These are phyloP conservation scores for Calyptommatus sinebrachiatus DNA, from an alignment of 2,113 vertebrate genomes.

Conservation along the genomic window DNA sequence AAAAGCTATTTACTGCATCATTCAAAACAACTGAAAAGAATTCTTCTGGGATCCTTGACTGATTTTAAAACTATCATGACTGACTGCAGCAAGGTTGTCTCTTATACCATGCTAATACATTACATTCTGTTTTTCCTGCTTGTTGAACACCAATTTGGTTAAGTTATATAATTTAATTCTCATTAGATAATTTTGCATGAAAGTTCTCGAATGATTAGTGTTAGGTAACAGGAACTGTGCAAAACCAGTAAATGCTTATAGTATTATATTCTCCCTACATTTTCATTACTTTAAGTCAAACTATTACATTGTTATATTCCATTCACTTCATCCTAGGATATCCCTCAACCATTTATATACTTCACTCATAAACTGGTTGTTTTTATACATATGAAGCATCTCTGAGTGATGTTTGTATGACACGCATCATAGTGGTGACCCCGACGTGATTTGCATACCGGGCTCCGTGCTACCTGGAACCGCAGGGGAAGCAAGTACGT, in stretches of 20 bases:
- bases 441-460: too few relatives aligned
- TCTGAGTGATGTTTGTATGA: too few relatives aligned
- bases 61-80: not conserved
- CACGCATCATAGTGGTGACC: too few relatives aligned
- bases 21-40: conserved; percentile 19
- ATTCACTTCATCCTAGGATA: too few relatives aligned
- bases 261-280: not conserved
- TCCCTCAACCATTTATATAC: not conserved
- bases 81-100: conserved; percentile 4
- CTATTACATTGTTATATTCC: not conserved
- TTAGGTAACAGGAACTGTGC: conserved; percentile 9
- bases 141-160: not conserved
- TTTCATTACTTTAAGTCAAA: conserved; percentile 1
- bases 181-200: conserved; percentile 14
- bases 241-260: not conserved
- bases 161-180: not conserved
- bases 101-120: not conserved
- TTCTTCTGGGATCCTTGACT: not conserved
- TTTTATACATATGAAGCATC: not conserved
- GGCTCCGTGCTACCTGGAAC: too few relatives aligned
- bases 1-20: conserved; percentile 10
- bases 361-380: not conserved
- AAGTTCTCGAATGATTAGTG: not conserved
- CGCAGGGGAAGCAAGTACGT: too few relatives aligned
- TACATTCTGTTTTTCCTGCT: not conserved